A percentile compares a stretch with the other conserved stretches of the same genome.
These are phyloP conservation scores for Bugula neritina DNA, from an alignment of 2,888 invertebrate genomes.

Conservation along the genomic window DNA sequence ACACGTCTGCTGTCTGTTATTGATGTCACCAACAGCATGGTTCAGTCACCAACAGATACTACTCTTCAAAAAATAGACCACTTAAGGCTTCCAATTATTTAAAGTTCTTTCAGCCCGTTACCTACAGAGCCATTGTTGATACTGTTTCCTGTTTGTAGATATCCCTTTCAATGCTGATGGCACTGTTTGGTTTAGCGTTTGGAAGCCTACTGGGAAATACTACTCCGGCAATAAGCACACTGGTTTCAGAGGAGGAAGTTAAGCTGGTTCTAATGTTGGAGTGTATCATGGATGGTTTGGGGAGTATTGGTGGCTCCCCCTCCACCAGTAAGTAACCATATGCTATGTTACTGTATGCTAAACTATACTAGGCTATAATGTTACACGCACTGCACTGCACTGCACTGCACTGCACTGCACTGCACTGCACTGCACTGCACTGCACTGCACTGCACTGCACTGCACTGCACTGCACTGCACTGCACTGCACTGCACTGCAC, in stretches of 20 bases:
- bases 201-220: neutral
- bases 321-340: neutral
- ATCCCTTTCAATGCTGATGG: neutral
- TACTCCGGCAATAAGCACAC: neutral
- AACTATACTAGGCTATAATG: conserved; percentile 13
- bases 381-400: conserved; percentile 27
- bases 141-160: neutral
- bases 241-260: neutral
- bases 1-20: no score
- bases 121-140: no score
- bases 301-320: neutral
- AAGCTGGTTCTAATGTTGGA: neutral
- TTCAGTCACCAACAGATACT: no score
- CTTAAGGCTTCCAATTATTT: no score
- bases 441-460: conserved; percentile 29
- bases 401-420: conserved; percentile 22
- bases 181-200: neutral
- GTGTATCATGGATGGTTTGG: neutral
- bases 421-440: conserved; percentile 28
- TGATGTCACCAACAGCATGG: no score
- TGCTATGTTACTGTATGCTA: conserved; percentile 9
- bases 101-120: no score
- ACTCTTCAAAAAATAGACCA: no score
- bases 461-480: conserved; percentile 30
- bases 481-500: conserved; percentile 29